phyloP scores from a whole-genome alignment of 2,797 vertebrate species.

The Chaetodon trifasciatus region DNA sequence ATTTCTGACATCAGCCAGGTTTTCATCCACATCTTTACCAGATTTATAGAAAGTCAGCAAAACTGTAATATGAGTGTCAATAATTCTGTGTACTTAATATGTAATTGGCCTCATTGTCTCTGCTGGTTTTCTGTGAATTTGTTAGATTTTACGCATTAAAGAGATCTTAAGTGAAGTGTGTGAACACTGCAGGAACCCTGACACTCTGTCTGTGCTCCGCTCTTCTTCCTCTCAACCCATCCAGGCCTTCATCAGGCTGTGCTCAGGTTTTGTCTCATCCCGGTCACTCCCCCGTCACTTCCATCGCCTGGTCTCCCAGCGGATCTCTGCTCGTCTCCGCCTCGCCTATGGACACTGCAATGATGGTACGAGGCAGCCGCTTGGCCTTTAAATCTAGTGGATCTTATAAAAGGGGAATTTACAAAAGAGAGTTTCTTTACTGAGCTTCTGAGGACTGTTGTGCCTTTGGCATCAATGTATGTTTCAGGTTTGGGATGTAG shows the following conservation, averaged over 20 bases:
- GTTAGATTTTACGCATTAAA: not conserved
- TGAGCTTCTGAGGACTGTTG: not conserved
- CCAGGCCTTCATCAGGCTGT: slow-evolving; percentile 94
- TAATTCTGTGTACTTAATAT: not conserved
- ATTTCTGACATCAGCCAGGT: too few relatives aligned
- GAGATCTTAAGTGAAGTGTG: not conserved
- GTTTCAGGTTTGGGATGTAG: slow-evolving; percentile 94
- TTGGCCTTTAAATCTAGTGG: not conserved
- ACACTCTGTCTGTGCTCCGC: not conserved
- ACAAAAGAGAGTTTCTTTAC: not conserved
- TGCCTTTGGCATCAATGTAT: slow-evolving; percentile 3
- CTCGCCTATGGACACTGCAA: slow-evolving; percentile 91
- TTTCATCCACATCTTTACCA: too few relatives aligned
- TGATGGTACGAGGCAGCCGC: slow-evolving; percentile 85
- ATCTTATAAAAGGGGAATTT: not conserved
- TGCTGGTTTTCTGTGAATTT: not conserved
- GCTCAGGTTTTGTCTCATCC: slow-evolving; percentile 93
- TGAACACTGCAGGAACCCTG: not conserved
- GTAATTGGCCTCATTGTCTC: not conserved
- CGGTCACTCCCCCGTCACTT: slow-evolving; percentile 93
- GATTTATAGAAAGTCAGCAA: too few relatives aligned
- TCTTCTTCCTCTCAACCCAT: not conserved
- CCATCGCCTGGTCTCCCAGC: slow-evolving; percentile 93
- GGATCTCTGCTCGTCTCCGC: slow-evolving; percentile 93
- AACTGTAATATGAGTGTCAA: too few relatives aligned